Conservation (phyloP, 2,797 vertebrate genomes). For the Oreonectes daqikongensis region DNA sequence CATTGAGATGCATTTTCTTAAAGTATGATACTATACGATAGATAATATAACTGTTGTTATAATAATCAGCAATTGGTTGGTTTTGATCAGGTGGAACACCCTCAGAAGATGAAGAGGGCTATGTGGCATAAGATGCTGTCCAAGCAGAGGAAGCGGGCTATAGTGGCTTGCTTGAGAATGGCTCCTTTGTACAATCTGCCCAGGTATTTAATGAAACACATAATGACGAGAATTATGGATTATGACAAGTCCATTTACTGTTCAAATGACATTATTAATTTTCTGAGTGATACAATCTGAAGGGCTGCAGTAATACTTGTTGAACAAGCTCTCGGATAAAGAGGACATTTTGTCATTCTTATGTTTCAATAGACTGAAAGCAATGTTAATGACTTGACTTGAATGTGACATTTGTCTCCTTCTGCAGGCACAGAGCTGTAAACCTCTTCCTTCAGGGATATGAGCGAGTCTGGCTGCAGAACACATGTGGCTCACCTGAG, state of each 20-base stretch:
- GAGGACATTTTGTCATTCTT: conserved; percentile 15
- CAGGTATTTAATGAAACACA: conserved; percentile 72
- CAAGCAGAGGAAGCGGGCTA: conserved; percentile 92
- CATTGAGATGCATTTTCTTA: too few relatives aligned
- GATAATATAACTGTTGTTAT: too few relatives aligned
- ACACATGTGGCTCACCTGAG: conserved; percentile 87
- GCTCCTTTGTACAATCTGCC: conserved; percentile 92
- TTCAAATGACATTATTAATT: conserved; percentile 11
- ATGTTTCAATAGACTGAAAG: neutral
- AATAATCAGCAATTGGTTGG: neutral
- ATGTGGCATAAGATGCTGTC: conserved; percentile 87
- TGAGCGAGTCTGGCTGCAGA: conserved; percentile 91
- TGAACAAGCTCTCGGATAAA: neutral
- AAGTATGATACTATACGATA: too few relatives aligned
- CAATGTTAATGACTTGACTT: neutral
- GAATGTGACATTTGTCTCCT: conserved; percentile 34
- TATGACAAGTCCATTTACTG: neutral
- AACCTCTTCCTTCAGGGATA: conserved; percentile 96
- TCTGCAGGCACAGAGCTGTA: conserved; percentile 87
- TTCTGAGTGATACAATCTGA: conserved; percentile 17
- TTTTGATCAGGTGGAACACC: conserved; percentile 85
- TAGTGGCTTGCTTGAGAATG: conserved; percentile 95
- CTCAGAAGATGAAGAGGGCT: conserved; percentile 84
- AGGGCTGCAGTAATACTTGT: conserved; percentile 17
- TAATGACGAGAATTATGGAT: neutral